phyloP scores from a whole-genome alignment of 2,888 invertebrate species.

The Polydrusus pterygomalis region DNA sequence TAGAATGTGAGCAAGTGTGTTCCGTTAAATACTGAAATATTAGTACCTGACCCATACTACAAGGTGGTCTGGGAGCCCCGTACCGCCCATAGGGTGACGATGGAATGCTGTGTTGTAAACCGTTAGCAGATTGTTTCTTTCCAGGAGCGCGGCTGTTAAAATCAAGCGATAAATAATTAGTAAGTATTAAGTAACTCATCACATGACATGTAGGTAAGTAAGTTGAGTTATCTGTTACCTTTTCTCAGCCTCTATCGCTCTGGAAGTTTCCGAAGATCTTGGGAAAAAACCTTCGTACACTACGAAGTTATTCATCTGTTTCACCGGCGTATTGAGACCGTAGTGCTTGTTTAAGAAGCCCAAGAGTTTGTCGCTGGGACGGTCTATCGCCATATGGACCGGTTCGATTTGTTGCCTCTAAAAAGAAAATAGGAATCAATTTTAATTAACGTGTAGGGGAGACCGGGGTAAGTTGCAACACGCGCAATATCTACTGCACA shows the following conservation, averaged over 20 bases:
- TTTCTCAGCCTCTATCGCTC: constrained; percentile 32
- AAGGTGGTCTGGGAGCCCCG: constrained; percentile 78
- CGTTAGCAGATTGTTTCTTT: constrained; percentile 67
- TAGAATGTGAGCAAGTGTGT: not conserved
- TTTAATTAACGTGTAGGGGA: too few relatives aligned
- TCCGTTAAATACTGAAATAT: constrained; percentile 25
- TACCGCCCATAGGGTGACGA: constrained; percentile 74
- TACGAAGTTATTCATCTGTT: constrained; percentile 92
- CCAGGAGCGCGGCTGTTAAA: constrained; percentile 55
- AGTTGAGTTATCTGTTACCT: constrained; percentile 15
- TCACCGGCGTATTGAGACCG: constrained; percentile 77
- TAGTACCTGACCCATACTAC: constrained; percentile 80
- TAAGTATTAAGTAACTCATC: not conserved
- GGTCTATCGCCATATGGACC: constrained; percentile 90
- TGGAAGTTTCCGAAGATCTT: constrained; percentile 41
- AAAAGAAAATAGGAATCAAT: too few relatives aligned
- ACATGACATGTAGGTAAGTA: not conserved
- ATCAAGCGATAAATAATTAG: not conserved
- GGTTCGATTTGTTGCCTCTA: constrained; percentile 82
- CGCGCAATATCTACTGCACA: too few relatives aligned
- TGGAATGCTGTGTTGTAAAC: constrained; percentile 63
- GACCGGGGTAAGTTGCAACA: too few relatives aligned
- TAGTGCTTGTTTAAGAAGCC: constrained; percentile 92
- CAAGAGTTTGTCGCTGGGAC: constrained; percentile 92
- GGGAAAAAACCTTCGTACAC: constrained; percentile 88